These are phyloP conservation scores for Tylochromis polylepis DNA, from an alignment of 2,113 vertebrate genomes.

Conservation along the genomic window DNA sequence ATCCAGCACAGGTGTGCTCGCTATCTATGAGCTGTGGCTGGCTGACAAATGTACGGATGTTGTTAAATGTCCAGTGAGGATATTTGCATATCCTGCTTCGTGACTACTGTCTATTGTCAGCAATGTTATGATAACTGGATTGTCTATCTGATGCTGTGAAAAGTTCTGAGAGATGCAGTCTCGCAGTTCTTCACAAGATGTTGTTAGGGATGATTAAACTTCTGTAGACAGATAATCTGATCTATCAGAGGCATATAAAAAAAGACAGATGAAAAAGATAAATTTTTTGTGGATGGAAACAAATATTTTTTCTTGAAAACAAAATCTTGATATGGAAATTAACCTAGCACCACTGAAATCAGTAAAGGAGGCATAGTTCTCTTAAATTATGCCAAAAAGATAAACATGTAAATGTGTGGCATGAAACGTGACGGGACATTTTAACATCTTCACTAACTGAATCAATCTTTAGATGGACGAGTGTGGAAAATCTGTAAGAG, in stretches of 20 bases:
- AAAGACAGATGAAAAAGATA: background rate
- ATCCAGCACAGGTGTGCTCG: constrained; percentile 33
- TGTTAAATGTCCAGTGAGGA: constrained; percentile 14
- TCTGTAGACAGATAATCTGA: constrained; percentile 2
- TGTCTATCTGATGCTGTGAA: constrained; percentile 44
- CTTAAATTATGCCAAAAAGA: background rate
- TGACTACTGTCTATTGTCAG: constrained; percentile 61
- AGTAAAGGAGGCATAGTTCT: background rate
- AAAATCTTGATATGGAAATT: background rate
- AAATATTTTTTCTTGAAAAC: background rate
- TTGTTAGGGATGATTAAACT: constrained; percentile 1
- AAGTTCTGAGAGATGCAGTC: constrained; percentile 21
- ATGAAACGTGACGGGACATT: background rate
- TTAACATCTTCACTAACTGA: constrained; percentile 18
- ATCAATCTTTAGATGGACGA: constrained; percentile 8
- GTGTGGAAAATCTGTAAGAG: constrained; percentile 11
- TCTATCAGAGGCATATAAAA: background rate
- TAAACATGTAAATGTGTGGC: background rate
- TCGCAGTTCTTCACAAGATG: background rate
- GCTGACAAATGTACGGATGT: constrained; percentile 43
- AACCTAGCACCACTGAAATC: background rate
- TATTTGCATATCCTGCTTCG: constrained; percentile 66
- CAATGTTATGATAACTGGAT: constrained; percentile 30
- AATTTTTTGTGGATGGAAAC: background rate
- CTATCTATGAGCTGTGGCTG: constrained; percentile 16